These are phyloP conservation scores for Sarcophaga rosellei DNA, from an alignment of 2,888 invertebrate species.

Conservation along the genomic window DNA sequence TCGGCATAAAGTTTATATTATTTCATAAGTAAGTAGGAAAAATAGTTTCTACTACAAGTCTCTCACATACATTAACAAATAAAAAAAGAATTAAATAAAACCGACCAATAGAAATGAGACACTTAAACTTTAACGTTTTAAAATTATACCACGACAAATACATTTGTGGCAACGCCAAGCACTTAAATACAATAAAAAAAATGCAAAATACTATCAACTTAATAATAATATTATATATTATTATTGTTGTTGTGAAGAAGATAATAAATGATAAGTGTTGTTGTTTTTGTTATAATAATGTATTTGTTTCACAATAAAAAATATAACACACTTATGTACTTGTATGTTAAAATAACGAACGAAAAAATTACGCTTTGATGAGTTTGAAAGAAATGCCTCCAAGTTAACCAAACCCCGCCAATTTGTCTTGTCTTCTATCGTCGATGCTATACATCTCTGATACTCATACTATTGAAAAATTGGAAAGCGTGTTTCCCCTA, in stretches of 20 bases:
- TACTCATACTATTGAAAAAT: background rate
- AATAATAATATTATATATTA: background rate
- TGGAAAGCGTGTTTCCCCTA: conserved; percentile 29
- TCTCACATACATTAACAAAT: conserved; percentile 17
- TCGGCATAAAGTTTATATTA: too few relatives aligned
- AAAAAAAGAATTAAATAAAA: conserved; percentile 1
- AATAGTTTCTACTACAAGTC: too few relatives aligned
- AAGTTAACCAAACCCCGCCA: background rate
- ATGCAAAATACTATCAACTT: background rate
- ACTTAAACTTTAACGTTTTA: conserved; percentile 63
- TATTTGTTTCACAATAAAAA: background rate
- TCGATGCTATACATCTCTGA: background rate
- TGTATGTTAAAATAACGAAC: background rate
- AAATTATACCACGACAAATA: conserved; percentile 39
- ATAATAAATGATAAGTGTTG: background rate
- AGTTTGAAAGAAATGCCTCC: conserved; percentile 56
- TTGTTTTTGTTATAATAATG: background rate
- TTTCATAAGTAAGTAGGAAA: too few relatives aligned
- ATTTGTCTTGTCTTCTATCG: background rate
- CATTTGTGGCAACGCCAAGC: conserved; percentile 43
- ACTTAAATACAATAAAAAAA: conserved; percentile 25
- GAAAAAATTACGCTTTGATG: conserved; percentile 59
- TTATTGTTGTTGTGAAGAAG: background rate
- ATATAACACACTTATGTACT: background rate
- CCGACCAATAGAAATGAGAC: conserved; percentile 64